Evolutionary conservation across 2,113 vertebrate species (phyloP).

Genomic region (Anser cygnoides): DNA sequence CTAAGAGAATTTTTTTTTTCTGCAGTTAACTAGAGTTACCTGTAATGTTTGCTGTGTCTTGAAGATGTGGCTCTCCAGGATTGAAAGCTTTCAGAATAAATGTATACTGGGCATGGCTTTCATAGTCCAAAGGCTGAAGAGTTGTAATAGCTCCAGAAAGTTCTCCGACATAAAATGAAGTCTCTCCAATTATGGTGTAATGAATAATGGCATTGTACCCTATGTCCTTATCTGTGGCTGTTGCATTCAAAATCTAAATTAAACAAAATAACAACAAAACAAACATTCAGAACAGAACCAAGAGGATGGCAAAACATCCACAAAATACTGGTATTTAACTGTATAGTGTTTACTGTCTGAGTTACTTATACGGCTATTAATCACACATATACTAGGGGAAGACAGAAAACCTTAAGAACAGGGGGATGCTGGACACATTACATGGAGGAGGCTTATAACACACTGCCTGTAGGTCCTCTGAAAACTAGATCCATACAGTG

Average conservation of each 20-base stretch:
- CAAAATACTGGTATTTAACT: background rate
- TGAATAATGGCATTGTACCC: conserved; percentile 61
- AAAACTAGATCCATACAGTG: background rate
- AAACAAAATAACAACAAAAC: background rate
- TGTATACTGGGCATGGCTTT: background rate
- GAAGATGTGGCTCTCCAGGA: background rate
- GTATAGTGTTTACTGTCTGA: background rate
- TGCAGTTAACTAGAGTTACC: conserved; percentile 24
- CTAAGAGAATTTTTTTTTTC: background rate
- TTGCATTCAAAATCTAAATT: conserved; percentile 57
- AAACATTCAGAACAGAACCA: background rate
- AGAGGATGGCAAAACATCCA: background rate
- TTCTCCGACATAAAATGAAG: conserved; percentile 42
- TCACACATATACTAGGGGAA: background rate
- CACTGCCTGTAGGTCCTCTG: background rate
- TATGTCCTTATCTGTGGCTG: conserved; percentile 57
- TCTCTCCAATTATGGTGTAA: conserved; percentile 37
- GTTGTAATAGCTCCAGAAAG: conserved; percentile 57
- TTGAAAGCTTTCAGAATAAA: conserved; percentile 62
- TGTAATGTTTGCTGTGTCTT: conserved; percentile 58
- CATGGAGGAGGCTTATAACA: background rate
- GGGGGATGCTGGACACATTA: background rate
- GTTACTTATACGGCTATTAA: background rate
- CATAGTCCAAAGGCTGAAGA: conserved; percentile 62
- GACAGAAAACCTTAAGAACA: background rate